Percentiles rank a stretch among this genome's conserved stretches.
These are phyloP conservation scores for Pocota personata DNA, from an alignment of 2,888 invertebrate species.

Conservation along the genomic window DNA sequence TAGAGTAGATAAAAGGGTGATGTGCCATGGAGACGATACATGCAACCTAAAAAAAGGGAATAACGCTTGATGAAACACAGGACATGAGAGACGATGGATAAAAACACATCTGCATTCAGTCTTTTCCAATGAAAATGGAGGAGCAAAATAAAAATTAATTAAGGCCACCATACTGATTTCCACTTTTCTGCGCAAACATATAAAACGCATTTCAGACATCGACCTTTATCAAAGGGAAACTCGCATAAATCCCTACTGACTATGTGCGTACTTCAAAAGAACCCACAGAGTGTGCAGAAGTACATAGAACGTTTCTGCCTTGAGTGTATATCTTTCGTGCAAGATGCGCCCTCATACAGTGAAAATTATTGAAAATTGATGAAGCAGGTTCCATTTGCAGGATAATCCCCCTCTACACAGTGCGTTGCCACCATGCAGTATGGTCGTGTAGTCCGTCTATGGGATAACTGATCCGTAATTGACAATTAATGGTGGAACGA, in stretches of 20 bases:
- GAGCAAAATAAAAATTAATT: conserved; percentile 24
- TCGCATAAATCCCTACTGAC: conserved; percentile 12
- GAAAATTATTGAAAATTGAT: conserved; percentile 45
- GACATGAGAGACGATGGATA: conserved; percentile 15
- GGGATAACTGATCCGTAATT: conserved; percentile 15
- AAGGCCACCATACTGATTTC: conserved; percentile 23
- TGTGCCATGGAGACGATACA: neutral
- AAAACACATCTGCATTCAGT: neutral
- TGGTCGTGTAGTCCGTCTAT: neutral
- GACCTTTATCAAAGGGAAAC: neutral
- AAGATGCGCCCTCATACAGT: conserved; percentile 26
- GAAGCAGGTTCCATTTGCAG: conserved; percentile 3
- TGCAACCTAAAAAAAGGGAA: neutral
- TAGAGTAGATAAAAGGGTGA: neutral
- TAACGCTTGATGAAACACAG: conserved; percentile 36
- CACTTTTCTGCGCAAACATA: neutral
- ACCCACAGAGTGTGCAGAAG: neutral
- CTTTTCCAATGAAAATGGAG: conserved; percentile 3
- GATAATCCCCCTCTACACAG: neutral
- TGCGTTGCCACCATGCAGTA: no score
- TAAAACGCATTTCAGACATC: neutral
- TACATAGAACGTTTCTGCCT: neutral
- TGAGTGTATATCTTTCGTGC: conserved; percentile 11
- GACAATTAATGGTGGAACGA: neutral
- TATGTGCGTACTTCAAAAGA: no score